Conservation (phyloP, 2,113 vertebrate genomes). For the Petromus typicus region DNA sequence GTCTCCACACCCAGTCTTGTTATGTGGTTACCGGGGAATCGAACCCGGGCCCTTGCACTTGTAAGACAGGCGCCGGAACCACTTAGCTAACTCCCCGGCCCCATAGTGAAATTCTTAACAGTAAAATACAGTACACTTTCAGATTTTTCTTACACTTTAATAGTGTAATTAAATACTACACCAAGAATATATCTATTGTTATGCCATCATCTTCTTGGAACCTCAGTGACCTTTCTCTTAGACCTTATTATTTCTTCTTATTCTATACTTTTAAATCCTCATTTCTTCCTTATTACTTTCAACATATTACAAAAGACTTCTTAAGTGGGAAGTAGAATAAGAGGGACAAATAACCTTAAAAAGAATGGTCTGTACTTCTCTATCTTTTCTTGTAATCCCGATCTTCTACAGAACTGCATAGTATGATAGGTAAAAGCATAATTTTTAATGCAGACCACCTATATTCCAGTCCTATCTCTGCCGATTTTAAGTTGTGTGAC, state of each 20-base stretch:
- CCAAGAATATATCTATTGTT: background rate
- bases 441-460: background rate
- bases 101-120: slow-evolving; percentile 39
- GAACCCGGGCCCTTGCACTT: no score
- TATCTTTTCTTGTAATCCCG: background rate
- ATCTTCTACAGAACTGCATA: background rate
- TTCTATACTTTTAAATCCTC: background rate
- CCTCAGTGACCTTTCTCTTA: background rate
- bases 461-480: background rate
- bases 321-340: background rate
- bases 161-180: background rate
- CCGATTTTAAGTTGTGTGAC: background rate
- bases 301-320: background rate
- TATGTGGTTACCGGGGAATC: no score
- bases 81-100: no score
- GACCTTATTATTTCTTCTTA: background rate
- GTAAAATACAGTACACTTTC: background rate
- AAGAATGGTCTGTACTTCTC: background rate
- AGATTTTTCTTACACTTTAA: background rate
- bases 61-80: no score
- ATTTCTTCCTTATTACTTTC: background rate
- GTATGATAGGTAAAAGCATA: background rate
- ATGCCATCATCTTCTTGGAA: background rate
- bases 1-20: no score
- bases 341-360: background rate